These are phyloP conservation scores for Meiosimyza decipiens DNA, from an alignment of 2,888 invertebrate species.

Conservation along the genomic window DNA sequence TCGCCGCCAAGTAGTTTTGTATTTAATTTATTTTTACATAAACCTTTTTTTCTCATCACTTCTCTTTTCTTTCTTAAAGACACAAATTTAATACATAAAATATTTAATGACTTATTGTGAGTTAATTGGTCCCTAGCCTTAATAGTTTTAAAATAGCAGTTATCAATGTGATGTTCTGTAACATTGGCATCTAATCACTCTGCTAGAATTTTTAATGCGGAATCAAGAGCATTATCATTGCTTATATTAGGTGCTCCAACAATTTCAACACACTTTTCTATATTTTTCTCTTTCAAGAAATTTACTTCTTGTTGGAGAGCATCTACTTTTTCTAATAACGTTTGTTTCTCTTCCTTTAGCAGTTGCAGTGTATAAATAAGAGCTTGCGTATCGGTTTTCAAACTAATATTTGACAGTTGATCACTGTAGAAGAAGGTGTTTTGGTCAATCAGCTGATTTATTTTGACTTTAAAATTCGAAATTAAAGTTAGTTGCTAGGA, in stretches of 20 bases:
- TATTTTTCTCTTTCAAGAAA: background rate
- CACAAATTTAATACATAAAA: background rate
- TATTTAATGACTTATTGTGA: background rate
- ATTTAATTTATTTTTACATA: background rate
- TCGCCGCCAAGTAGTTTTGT: background rate
- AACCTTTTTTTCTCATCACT: too few relatives aligned
- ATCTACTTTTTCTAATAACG: background rate
- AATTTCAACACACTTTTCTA: conserved; percentile 1
- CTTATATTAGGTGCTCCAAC: background rate
- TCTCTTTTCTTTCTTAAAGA: background rate
- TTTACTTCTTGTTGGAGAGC: background rate
- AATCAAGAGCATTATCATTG: background rate
- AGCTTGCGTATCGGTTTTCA: too few relatives aligned
- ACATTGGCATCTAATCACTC: background rate
- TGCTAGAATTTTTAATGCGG: background rate
- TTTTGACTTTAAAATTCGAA: too few relatives aligned
- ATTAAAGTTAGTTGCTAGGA: too few relatives aligned
- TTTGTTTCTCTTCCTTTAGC: background rate
- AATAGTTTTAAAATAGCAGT: background rate
- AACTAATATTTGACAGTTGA: too few relatives aligned
- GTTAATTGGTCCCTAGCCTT: background rate
- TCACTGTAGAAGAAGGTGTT: too few relatives aligned
- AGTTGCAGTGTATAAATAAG: too few relatives aligned
- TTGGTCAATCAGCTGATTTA: too few relatives aligned
- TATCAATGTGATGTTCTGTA: background rate